Conservation (phyloP, 1,140 invertebrate genomes). For the Antheraea mylitta region DNA sequence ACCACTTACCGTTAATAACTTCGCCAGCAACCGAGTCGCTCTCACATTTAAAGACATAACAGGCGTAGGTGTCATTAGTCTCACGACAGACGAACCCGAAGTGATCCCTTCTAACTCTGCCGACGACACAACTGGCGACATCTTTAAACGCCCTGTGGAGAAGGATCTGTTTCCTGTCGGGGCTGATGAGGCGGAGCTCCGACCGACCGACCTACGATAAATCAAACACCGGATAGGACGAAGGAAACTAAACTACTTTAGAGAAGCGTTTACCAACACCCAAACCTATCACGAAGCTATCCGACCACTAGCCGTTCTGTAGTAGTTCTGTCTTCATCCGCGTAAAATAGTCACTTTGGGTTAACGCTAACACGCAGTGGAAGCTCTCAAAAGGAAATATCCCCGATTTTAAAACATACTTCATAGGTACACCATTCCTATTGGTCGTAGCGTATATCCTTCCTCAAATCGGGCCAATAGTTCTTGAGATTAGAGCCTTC, state of each 20-base stretch:
- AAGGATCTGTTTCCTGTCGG: constrained; percentile 93
- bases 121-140: constrained; percentile 93
- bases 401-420: too few species aligned
- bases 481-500: too few species aligned
- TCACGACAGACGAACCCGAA: constrained; percentile 96
- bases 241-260: neutral
- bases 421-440: too few species aligned
- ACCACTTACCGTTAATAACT: constrained; percentile 84
- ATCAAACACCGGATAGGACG: constrained; percentile 5
- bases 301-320: too few species aligned
- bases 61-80: constrained; percentile 84
- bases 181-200: constrained; percentile 94
- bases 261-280: too few species aligned
- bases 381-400: too few species aligned
- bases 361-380: too few species aligned
- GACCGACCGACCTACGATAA: constrained; percentile 87
- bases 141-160: constrained; percentile 93
- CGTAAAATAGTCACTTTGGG: too few species aligned
- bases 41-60: constrained; percentile 95
- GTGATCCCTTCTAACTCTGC: constrained; percentile 88
- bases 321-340: too few species aligned
- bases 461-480: too few species aligned
- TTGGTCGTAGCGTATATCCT: too few species aligned
- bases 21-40: constrained; percentile 89
- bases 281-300: too few species aligned